Percentiles rank a stretch among this genome's conserved stretches.
Conservation (phyloP, 2,888 invertebrate species). For the Andricus curvator region DNA sequence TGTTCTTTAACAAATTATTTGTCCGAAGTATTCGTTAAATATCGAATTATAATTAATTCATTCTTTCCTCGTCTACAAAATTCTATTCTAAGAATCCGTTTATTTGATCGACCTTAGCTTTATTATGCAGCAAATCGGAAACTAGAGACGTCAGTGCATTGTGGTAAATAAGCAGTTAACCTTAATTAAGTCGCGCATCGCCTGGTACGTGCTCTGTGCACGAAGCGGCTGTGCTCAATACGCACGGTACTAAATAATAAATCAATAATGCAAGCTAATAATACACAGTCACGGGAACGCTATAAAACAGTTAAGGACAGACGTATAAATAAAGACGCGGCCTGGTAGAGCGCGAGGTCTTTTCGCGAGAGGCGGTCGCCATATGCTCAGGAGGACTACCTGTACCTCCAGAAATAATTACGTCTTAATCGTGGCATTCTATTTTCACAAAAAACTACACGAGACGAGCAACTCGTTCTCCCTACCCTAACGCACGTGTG, state of each 20-base stretch:
- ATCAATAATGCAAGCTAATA: slow-evolving; percentile 69
- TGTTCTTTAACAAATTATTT: too few relatives aligned
- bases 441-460: slow-evolving; percentile 52
- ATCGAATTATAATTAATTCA: background rate
- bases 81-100: background rate
- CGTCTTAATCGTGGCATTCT: slow-evolving; percentile 59
- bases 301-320: slow-evolving; percentile 38
- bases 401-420: slow-evolving; percentile 61
- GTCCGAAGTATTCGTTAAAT: too few relatives aligned
- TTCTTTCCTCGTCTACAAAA: background rate
- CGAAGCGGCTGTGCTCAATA: slow-evolving; percentile 21
- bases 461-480: slow-evolving; percentile 53
- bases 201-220: slow-evolving; percentile 46
- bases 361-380: slow-evolving; percentile 56
- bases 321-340: slow-evolving; percentile 48
- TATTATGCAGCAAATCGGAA: slow-evolving; percentile 11
- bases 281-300: slow-evolving; percentile 54
- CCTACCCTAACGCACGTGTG: slow-evolving; percentile 16
- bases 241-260: slow-evolving; percentile 65
- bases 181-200: slow-evolving; percentile 67
- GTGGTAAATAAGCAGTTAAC: slow-evolving; percentile 71
- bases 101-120: background rate
- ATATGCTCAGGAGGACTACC: slow-evolving; percentile 55
- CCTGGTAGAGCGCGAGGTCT: slow-evolving; percentile 51
- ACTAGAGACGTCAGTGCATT: slow-evolving; percentile 59